Percentiles rank a stretch among this genome's conserved stretches.
These are phyloP conservation scores for Prenolepis imparis DNA, from an alignment of 2,888 invertebrate species.

Conservation along the genomic window DNA sequence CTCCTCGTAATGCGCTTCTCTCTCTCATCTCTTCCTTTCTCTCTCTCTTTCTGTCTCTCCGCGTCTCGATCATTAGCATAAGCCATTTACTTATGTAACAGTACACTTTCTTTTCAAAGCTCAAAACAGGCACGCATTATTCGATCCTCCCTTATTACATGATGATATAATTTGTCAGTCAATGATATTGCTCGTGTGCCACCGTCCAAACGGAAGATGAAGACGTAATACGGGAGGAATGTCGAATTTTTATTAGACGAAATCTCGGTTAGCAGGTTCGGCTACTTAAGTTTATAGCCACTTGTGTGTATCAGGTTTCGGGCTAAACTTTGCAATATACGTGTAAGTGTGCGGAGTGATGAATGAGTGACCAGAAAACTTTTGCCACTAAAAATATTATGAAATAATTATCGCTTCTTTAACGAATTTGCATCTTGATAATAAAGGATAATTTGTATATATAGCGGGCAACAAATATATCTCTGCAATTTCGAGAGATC, in stretches of 20 bases:
- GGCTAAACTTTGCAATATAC: not conserved
- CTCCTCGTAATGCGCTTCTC: constrained; percentile 13
- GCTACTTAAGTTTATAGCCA: not conserved
- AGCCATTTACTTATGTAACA: constrained; percentile 70
- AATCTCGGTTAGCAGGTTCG: not conserved
- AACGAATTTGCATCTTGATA: not conserved
- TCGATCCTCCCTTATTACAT: constrained; percentile 2
- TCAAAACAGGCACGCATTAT: constrained; percentile 35
- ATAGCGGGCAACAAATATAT: not conserved
- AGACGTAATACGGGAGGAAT: not conserved
- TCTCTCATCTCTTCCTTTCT: constrained; percentile 27
- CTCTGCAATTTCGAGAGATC: not conserved
- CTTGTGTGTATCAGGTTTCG: not conserved
- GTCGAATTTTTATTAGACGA: not conserved
- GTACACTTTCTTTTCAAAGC: constrained; percentile 71
- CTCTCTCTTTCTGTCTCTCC: constrained; percentile 21
- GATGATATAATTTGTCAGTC: constrained; percentile 53
- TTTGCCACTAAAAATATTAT: not conserved
- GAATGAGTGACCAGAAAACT: not conserved
- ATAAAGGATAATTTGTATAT: not conserved
- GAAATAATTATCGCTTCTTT: not conserved
- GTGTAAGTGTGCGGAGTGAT: not conserved
- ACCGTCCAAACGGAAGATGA: not conserved
- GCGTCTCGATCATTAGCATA: constrained; percentile 72
- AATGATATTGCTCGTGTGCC: not conserved